Percentiles rank a stretch among this genome's conserved stretches.
Conservation (phyloP, 2,113 vertebrate species). For the Catagonus wagneri region DNA sequence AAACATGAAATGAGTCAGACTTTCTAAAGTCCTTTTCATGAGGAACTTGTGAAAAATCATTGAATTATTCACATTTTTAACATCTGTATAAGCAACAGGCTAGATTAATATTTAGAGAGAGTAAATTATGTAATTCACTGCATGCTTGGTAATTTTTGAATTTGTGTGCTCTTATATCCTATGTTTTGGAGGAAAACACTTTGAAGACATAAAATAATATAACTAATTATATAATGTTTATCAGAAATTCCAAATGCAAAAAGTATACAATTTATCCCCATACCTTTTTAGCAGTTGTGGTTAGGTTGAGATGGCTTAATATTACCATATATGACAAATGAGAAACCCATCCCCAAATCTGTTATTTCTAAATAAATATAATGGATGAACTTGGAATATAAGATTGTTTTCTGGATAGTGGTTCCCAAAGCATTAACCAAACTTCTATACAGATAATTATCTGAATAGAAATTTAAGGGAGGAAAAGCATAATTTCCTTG, state of each 20-base stretch:
- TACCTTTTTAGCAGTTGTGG: rapidly evolving
- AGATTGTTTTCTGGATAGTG: neutral
- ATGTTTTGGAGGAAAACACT: neutral
- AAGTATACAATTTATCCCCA: neutral
- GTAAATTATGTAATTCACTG: neutral
- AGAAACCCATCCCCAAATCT: neutral
- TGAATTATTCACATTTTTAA: conserved; percentile 28
- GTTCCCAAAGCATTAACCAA: neutral
- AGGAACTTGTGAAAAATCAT: neutral
- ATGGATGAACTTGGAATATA: neutral
- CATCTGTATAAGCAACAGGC: rapidly evolving
- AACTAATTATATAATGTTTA: neutral
- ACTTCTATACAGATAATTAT: neutral
- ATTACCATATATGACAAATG: neutral
- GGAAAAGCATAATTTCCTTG: neutral
- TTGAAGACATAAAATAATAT: neutral
- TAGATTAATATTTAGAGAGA: neutral
- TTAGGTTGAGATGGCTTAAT: neutral
- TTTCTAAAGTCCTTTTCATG: neutral
- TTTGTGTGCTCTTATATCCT: neutral
- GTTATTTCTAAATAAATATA: neutral
- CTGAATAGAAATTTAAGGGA: neutral
- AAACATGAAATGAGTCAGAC: neutral
- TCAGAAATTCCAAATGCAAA: neutral
- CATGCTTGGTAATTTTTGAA: neutral